phyloP scores from a whole-genome alignment of 2,888 invertebrate genomes.

The Auanema freiburgensis region DNA sequence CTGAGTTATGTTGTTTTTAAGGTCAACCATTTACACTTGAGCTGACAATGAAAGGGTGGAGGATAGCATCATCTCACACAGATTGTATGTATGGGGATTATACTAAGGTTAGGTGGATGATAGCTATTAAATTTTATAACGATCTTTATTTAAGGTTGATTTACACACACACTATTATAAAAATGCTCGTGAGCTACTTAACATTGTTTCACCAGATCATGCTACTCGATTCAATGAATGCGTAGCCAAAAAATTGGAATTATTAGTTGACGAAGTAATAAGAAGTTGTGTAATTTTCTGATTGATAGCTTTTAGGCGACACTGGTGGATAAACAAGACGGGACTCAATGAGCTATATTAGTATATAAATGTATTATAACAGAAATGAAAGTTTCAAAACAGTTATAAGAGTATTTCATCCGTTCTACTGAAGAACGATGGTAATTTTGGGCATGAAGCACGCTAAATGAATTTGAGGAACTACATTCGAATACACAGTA shows the following conservation, averaged over 20 bases:
- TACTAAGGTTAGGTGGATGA: background rate
- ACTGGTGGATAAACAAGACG: no score
- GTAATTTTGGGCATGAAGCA: no score
- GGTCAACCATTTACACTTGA: background rate
- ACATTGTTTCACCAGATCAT: conserved; percentile 2
- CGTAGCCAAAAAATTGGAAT: conserved; percentile 2
- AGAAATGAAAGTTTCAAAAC: no score
- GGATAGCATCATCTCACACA: background rate
- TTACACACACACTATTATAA: conserved; percentile 2
- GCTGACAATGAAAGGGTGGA: conserved; percentile 2
- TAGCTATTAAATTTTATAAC: background rate
- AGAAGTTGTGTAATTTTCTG: no score
- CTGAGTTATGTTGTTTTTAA: background rate
- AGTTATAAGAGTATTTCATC: no score
- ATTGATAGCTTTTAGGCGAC: no score
- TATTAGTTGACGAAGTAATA: background rate
- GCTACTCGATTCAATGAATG: conserved; percentile 2
- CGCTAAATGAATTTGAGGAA: no score
- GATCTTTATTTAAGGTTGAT: conserved; percentile 1
- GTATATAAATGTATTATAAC: no score
- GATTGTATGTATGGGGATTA: conserved; percentile 4
- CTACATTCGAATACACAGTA: no score
- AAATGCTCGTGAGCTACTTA: conserved; percentile 3
- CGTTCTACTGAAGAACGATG: no score
- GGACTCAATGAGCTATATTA: no score